Evolutionary conservation across 2,797 vertebrate genomes (phyloP), one percentile per base, ranked within the genome.

Genomic region (Pygocentrus nattereri): DNA sequence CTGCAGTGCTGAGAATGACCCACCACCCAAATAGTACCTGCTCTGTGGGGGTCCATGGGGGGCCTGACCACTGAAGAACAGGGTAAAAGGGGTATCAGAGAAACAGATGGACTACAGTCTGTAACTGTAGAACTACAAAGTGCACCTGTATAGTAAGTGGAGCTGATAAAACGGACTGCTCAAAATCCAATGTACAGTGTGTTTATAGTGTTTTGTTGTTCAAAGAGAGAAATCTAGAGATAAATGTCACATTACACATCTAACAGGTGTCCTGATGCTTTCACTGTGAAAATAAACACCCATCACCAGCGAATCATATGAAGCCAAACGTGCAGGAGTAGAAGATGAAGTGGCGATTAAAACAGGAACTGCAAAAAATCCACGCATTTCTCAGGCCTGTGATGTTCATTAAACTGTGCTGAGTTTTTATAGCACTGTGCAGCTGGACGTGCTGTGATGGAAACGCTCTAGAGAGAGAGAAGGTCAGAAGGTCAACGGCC

Each of bases 331-430:
- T 19, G 47, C 27, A 30, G 54, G 10, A 80, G 25, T 23, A 31
- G 49, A 65, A 68, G 38, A 75, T 69, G 41, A 61, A 61, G 41
- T 52, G 44, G 38, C 30, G 23, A 71, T 79, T 31, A 74, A 75
- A 81, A 76, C 54, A 70, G 79, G 73, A 81, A 76, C 52, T 81
- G 30, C 38, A 61, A 69, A 59, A 49, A 65, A 18, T 65, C 23
- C 49, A 65, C 49, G 73, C 27, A 7, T 67, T 50, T 65, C 31
- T 65, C 59, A 34, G 44, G 10, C 54, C 44, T 12, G 34, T 23
- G 16, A 54, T 21, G 47, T 25, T 73, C 21, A 23, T 71, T 71
- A 50, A 68, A 44, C 19, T 70, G 6, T n/a, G 11, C 1, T 13
- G n/a, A 8, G 5, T 25, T 70, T 72, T 52, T 72, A 52, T 54